Evolutionary conservation across 2,888 invertebrate genomes (phyloP).

Genomic region (Agapetus fuscipes): DNA sequence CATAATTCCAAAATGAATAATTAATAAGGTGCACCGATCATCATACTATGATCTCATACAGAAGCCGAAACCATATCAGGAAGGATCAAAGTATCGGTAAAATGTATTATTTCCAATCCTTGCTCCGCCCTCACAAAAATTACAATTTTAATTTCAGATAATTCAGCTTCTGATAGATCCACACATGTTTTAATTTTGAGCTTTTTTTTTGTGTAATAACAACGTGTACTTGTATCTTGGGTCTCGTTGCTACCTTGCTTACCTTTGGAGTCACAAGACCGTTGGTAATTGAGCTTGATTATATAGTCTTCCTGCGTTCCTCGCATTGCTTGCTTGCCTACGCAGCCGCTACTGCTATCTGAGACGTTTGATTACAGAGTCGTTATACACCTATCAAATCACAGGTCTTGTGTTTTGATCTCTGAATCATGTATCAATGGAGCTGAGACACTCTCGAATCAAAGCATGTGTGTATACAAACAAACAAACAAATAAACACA

Average conservation of each 20-base stretch:
- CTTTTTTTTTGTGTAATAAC: conserved; percentile 7
- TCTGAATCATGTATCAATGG: conserved; percentile 9
- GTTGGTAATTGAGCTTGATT: conserved; percentile 18
- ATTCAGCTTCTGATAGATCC: conserved; percentile 12
- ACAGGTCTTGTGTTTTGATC: conserved; percentile 11
- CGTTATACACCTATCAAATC: conserved; percentile 14
- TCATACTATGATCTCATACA: no score
- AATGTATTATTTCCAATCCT: conserved; percentile 8
- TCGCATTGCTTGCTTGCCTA: background rate
- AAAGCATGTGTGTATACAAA: no score
- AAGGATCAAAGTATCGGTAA: conserved; percentile 8
- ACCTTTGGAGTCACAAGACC: no score
- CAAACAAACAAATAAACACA: no score
- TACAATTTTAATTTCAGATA: conserved; percentile 10
- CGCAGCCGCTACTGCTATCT: conserved; percentile 1
- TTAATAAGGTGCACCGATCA: no score
- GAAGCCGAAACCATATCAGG: no score
- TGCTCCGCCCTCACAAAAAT: background rate
- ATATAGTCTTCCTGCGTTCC: conserved; percentile 1
- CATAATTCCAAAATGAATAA: no score
- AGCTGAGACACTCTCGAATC: no score
- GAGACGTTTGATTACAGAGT: conserved; percentile 8
- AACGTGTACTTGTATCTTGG: conserved; percentile 9
- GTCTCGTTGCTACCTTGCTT: no score
- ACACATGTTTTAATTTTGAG: no score